Evolutionary conservation across 1,140 invertebrate genomes (phyloP).

Genomic region (Thaumetopoea pityocampa): DNA sequence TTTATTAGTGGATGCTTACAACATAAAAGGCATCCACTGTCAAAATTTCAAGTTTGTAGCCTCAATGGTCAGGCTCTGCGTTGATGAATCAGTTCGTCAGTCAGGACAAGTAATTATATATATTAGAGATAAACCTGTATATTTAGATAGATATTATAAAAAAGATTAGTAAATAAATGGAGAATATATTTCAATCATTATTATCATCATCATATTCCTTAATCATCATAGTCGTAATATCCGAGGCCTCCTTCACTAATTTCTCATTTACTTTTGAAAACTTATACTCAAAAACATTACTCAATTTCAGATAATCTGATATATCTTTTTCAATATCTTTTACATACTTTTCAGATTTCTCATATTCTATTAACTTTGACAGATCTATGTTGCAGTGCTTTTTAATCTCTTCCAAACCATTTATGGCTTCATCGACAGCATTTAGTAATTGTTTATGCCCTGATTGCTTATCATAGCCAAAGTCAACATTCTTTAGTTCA

Average conservation of each 20-base stretch:
- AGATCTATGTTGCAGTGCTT: conserved; percentile 48
- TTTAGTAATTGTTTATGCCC: conserved; percentile 54
- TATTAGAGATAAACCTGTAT: neutral
- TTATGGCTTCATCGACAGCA: conserved; percentile 55
- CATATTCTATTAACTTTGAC: conserved; percentile 48
- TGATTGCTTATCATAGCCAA: conserved; percentile 48
- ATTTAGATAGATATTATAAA: neutral
- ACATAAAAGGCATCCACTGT: too few species aligned
- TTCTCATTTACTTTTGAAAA: conserved; percentile 55
- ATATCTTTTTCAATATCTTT: conserved; percentile 41
- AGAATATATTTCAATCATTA: conserved; percentile 22
- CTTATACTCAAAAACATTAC: conserved; percentile 43
- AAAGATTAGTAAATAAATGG: neutral
- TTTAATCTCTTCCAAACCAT: conserved; percentile 52
- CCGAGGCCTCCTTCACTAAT: conserved; percentile 49
- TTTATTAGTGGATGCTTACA: too few species aligned
- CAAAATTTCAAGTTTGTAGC: too few species aligned
- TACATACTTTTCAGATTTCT: conserved; percentile 30
- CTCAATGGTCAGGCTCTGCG: too few species aligned
- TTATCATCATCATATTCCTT: conserved; percentile 30
- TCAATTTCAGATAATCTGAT: conserved; percentile 47
- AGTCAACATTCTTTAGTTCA: conserved; percentile 56
- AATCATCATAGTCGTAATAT: conserved; percentile 42
- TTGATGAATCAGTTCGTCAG: too few species aligned
- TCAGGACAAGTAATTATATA: too few species aligned